Evolutionary conservation across 2,888 invertebrate species (phyloP), one percentile per base, ranked within the genome.

Genomic region (Aporophyla nigra): DNA sequence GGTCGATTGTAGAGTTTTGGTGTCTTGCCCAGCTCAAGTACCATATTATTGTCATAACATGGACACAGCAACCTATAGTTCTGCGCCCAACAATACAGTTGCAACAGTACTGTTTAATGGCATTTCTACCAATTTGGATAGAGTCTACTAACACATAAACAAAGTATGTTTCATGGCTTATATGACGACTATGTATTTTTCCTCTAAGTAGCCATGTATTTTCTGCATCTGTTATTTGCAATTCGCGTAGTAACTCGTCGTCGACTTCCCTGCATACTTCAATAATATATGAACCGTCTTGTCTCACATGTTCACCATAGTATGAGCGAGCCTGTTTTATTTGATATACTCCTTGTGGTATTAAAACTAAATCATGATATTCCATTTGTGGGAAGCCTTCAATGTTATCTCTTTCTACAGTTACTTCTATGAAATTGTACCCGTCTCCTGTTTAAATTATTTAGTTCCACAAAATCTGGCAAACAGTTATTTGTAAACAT

Each of bases 31-130:
- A 68, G 54, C 54, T 68, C 54, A 68, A 56, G 54, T 68, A 56
- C 54, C 40, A 54, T 67, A 56, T 43, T 54, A 67, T 56, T 40
- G 54, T 56, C 67, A 67, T 67, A n/a, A 68, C 56, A 68, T 68
- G 68, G 56, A 56, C 68, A 56, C 68, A 68, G 5, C 56, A 68
- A 56, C 56, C 68, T 24, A 68, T 24, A 58, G 46, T 69, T 49
- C 58, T 59, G 21, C 58, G 58, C 58, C 58, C 69, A 69, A 59
- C 69, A 69, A 69, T 69, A 5, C 54, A 67, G 40, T 67, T 67
- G 40, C 54, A 67, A 67, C 54, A 54, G 16, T 67, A 69, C 19
- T 69, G 58, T 69, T 58, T 69, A 46, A 69, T 58, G 68, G 68
- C 46, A 19, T 2, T 19, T 69, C 58, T 59, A 27, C 58, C 69